phyloP scores from a whole-genome alignment of 2,888 invertebrate genomes.

The Dendrolimus houi region DNA sequence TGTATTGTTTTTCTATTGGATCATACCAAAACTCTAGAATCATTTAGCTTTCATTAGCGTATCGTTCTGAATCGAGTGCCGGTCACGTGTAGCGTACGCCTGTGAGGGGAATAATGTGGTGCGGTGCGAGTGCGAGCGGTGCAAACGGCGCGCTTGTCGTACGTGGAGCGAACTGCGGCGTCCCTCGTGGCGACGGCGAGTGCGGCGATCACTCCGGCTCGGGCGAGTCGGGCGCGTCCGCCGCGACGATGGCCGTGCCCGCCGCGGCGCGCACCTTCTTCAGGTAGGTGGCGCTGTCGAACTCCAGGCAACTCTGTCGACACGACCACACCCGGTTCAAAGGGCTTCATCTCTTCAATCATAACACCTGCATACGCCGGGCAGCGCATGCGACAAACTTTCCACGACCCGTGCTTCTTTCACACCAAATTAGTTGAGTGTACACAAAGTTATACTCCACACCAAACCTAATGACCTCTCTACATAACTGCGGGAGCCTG shows the following conservation, averaged over 20 bases:
- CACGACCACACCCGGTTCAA: slow-evolving; percentile 18
- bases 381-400: not conserved
- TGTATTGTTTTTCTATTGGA: too few relatives aligned
- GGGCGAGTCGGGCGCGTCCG: slow-evolving; percentile 68
- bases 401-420: not conserved
- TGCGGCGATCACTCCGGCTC: slow-evolving; percentile 55
- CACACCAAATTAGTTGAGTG: too few relatives aligned
- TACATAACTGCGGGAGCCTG: too few relatives aligned
- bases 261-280: slow-evolving; percentile 60
- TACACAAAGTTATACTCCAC: too few relatives aligned
- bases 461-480: too few relatives aligned
- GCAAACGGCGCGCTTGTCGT: slow-evolving; percentile 7
- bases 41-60: too few relatives aligned
- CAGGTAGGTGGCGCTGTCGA: slow-evolving; percentile 70
- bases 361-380: not conserved
- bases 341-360: not conserved
- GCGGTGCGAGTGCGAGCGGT: slow-evolving; percentile 11
- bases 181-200: slow-evolving; percentile 1
- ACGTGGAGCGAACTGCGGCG: slow-evolving; percentile 14
- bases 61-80: too few relatives aligned
- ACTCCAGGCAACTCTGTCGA: slow-evolving; percentile 71
- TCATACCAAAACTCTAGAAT: too few relatives aligned
- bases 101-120: slow-evolving; percentile 4
- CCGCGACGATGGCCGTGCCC: slow-evolving; percentile 50
- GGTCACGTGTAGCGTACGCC: too few relatives aligned